phyloP scores from a whole-genome alignment of 2,888 invertebrate genomes.

The Lucinisca nassula region DNA sequence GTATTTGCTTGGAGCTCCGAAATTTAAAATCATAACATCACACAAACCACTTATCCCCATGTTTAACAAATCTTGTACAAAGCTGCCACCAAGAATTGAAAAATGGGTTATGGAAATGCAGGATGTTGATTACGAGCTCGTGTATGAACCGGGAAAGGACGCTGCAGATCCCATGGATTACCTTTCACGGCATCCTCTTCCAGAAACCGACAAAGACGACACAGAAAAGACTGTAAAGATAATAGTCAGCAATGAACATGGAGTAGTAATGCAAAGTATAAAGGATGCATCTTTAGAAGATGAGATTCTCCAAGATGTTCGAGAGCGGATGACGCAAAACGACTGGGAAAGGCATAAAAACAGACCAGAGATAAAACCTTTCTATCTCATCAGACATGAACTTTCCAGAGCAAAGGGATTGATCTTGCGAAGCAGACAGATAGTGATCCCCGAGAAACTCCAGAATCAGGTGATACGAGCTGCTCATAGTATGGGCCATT shows the following conservation, averaged over 20 bases:
- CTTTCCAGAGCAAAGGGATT: not conserved
- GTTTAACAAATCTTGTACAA: too few relatives aligned
- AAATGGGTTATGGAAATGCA: not conserved
- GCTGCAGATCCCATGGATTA: too few relatives aligned
- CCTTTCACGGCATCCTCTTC: slow-evolving; percentile 19
- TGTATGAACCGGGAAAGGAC: too few relatives aligned
- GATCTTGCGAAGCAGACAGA: not conserved
- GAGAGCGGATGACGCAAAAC: not conserved
- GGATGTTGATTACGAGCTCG: not conserved
- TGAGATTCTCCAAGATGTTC: slow-evolving; percentile 17
- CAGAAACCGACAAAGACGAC: slow-evolving; percentile 22
- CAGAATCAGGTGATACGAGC: too few relatives aligned
- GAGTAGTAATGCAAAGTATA: not conserved
- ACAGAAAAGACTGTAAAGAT: slow-evolving; percentile 23
- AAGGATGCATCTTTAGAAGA: not conserved
- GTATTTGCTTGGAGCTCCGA: too few relatives aligned
- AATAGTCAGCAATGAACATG: slow-evolving; percentile 33
- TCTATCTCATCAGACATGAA: too few relatives aligned
- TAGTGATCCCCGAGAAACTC: slow-evolving; percentile 10
- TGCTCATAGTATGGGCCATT: too few relatives aligned
- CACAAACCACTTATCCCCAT: too few relatives aligned
- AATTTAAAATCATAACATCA: too few relatives aligned
- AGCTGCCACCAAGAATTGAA: too few relatives aligned
- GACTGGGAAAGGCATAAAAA: too few relatives aligned
- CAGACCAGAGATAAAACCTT: too few relatives aligned